A percentile compares a stretch with the other conserved stretches of the same genome.
Evolutionary conservation across 2,113 vertebrate genomes (phyloP).

Genomic region (Centropus unirufus): DNA sequence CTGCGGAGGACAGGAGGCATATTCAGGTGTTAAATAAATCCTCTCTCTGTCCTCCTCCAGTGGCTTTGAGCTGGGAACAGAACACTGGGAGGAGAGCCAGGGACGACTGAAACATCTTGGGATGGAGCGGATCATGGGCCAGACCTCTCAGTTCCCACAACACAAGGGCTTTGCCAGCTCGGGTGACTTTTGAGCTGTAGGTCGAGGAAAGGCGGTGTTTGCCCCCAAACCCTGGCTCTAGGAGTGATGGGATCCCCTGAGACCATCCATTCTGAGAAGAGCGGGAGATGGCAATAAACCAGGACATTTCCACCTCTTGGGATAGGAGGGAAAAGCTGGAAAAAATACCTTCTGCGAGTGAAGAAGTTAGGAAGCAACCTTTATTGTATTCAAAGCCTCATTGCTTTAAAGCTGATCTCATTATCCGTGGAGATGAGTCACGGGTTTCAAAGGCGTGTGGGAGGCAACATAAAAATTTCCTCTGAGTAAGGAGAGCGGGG

Average conservation of each 20-base stretch:
- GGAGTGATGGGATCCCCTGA: neutral
- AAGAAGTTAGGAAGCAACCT: neutral
- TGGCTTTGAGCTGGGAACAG: neutral
- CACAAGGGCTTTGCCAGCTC: neutral
- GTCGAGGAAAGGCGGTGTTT: neutral
- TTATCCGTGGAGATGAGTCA: constrained; percentile 20
- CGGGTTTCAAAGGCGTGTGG: neutral
- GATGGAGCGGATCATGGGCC: neutral
- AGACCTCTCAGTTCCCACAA: neutral
- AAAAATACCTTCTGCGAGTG: neutral
- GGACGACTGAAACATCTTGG: neutral
- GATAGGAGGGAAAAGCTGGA: neutral
- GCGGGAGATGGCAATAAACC: neutral
- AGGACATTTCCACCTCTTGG: neutral
- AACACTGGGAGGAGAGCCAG: neutral
- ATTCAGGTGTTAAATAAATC: neutral
- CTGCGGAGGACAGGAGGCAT: neutral
- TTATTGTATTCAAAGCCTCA: neutral
- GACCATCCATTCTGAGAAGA: neutral
- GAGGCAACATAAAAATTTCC: constrained; percentile 24
- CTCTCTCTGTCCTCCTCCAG: neutral
- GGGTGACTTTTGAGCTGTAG: neutral
- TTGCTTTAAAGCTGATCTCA: neutral
- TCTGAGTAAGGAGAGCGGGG: neutral
- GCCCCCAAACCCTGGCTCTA: neutral